Conservation (phyloP, 2,797 vertebrate genomes). For the Platalea minor region DNA sequence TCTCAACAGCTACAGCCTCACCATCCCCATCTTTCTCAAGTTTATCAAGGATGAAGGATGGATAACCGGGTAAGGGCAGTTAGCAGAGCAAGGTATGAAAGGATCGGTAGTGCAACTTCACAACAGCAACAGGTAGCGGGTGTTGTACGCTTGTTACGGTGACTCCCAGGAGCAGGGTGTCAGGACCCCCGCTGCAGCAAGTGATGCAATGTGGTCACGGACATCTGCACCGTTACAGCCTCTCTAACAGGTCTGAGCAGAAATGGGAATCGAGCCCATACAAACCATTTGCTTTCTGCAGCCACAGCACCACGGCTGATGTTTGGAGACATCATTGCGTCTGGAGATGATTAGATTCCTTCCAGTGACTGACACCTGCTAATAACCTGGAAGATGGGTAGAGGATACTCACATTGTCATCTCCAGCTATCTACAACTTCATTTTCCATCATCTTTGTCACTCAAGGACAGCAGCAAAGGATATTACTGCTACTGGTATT, state of each 20-base stretch:
- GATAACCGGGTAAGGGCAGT: rapidly evolving
- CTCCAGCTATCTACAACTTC: slow-evolving; percentile 69
- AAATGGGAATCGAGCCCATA: not conserved
- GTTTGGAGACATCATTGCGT: not conserved
- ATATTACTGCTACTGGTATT: slow-evolving; percentile 64
- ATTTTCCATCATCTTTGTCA: slow-evolving; percentile 74
- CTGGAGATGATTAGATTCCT: slow-evolving; percentile 62
- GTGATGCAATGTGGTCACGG: rapidly evolving
- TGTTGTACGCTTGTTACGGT: rapidly evolving
- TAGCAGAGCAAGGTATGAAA: not conserved
- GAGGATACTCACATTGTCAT: slow-evolving; percentile 53
- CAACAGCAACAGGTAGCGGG: not conserved
- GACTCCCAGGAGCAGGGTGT: not conserved
- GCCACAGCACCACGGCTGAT: not conserved
- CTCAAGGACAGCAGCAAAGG: slow-evolving; percentile 69
- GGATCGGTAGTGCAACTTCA: rapidly evolving
- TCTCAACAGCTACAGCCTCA: not conserved
- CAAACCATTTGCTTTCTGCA: not conserved
- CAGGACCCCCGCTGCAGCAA: rapidly evolving
- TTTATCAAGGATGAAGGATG: not conserved
- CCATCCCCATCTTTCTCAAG: not conserved
- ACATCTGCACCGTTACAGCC: not conserved
- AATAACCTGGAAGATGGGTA: slow-evolving; percentile 65
- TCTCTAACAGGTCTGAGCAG: not conserved
- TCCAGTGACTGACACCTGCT: slow-evolving; percentile 71